Evolutionary conservation across 2,888 invertebrate genomes (phyloP).

Genomic region (Pogonocherus hispidulus): DNA sequence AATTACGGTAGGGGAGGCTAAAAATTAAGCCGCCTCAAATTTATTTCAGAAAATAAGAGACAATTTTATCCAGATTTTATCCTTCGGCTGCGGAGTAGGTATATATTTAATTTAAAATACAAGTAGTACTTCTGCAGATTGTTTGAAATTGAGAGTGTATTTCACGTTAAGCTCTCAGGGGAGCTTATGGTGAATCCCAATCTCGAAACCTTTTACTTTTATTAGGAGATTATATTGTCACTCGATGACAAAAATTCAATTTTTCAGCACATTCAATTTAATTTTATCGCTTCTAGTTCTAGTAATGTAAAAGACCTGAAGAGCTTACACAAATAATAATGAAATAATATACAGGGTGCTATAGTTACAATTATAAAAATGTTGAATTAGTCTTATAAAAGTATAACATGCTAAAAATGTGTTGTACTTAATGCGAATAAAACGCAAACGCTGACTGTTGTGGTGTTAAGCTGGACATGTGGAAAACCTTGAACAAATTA

Average conservation of each 20-base stretch:
- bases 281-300: conserved; percentile 12
- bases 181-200: conserved; percentile 17
- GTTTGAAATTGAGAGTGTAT: conserved; percentile 26
- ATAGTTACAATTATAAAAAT: too few species aligned
- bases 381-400: too few species aligned
- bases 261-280: conserved; percentile 27
- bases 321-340: too few species aligned
- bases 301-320: too few species aligned
- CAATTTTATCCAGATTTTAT: neutral
- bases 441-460: too few species aligned
- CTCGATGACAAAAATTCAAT: conserved; percentile 27
- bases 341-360: too few species aligned
- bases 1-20: too few species aligned
- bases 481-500: too few species aligned
- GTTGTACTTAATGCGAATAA: too few species aligned
- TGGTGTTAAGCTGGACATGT: too few species aligned
- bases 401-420: too few species aligned
- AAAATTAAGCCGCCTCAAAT: too few species aligned
- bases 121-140: conserved; percentile 25
- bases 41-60: neutral
- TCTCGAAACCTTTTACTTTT: conserved; percentile 30
- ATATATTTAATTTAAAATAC: conserved; percentile 27
- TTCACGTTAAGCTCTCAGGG: conserved; percentile 18
- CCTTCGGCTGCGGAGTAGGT: neutral
- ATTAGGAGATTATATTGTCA: conserved; percentile 32